phyloP scores from a whole-genome alignment of 2,888 invertebrate genomes.

The Stomorhina lunata region DNA sequence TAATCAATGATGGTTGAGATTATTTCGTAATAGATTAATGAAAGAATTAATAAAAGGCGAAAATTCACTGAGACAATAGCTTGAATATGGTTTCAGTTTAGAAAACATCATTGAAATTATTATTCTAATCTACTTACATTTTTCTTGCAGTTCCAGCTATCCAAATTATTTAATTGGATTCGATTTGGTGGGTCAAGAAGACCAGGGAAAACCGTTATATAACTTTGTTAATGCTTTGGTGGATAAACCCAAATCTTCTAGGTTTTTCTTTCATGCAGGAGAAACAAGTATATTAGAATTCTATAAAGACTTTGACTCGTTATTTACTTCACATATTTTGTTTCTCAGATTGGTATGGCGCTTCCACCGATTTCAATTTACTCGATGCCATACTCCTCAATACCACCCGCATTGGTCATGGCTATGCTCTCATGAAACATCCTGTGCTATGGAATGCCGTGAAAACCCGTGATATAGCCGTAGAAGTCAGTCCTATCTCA shows the following conservation, averaged over 20 bases:
- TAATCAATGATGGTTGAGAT: too few relatives aligned
- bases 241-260: slow-evolving; percentile 75
- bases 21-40: too few relatives aligned
- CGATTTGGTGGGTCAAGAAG: slow-evolving; percentile 86
- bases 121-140: too few relatives aligned
- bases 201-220: slow-evolving; percentile 81
- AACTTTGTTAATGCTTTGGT: slow-evolving; percentile 71
- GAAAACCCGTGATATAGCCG: slow-evolving; percentile 75
- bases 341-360: slow-evolving; percentile 81
- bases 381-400: slow-evolving; percentile 79
- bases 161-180: slow-evolving; percentile 84
- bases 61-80: too few relatives aligned
- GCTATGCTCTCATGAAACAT: slow-evolving; percentile 78
- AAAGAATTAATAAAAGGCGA: too few relatives aligned
- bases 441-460: slow-evolving; percentile 77
- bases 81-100: too few relatives aligned
- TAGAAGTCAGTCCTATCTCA: slow-evolving; percentile 79
- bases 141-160: slow-evolving; percentile 71
- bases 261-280: slow-evolving; percentile 85
- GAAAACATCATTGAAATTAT: too few relatives aligned
- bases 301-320: neutral
- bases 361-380: slow-evolving; percentile 82
- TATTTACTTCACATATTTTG: neutral
- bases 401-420: slow-evolving; percentile 79
- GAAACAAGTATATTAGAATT: slow-evolving; percentile 82